These are phyloP conservation scores for Yponomeuta plumbellus DNA, from an alignment of 2,888 invertebrate genomes.

Conservation along the genomic window DNA sequence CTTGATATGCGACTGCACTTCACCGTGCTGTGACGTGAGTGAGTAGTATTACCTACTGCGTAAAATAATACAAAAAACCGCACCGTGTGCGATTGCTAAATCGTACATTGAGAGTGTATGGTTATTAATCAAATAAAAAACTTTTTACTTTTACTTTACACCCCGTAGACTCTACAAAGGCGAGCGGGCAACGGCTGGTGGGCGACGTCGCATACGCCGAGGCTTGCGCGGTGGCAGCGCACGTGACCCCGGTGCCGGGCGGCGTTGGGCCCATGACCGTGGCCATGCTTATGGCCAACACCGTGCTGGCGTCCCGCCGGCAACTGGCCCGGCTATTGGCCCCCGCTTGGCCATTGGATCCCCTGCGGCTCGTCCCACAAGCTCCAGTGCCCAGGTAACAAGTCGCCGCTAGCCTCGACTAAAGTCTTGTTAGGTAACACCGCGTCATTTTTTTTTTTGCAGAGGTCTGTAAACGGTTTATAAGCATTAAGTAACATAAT, in stretches of 20 bases:
- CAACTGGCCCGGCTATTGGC: slow-evolving; percentile 75
- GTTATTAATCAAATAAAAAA: too few relatives aligned
- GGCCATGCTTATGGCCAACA: slow-evolving; percentile 97
- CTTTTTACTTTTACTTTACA: too few relatives aligned
- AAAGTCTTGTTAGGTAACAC: too few relatives aligned
- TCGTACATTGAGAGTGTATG: too few relatives aligned
- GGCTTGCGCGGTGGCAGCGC: slow-evolving; percentile 86
- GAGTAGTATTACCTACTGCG: too few relatives aligned
- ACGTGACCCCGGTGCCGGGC: slow-evolving; percentile 96
- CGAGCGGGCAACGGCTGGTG: slow-evolving; percentile 89
- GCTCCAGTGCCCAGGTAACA: slow-evolving; percentile 90
- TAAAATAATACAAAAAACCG: too few relatives aligned
- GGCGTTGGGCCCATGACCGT: slow-evolving; percentile 99
- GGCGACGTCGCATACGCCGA: slow-evolving; percentile 95
- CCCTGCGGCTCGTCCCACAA: slow-evolving; percentile 79
- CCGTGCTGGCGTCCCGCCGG: slow-evolving; percentile 87
- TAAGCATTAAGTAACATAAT: too few relatives aligned
- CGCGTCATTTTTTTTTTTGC: too few relatives aligned
- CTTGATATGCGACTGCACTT: too few relatives aligned
- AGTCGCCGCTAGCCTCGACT: not conserved
- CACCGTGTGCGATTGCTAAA: too few relatives aligned
- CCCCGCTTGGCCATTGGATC: slow-evolving; percentile 82
- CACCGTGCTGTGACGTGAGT: too few relatives aligned
- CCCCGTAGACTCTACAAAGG: slow-evolving; percentile 82
- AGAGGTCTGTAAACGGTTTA: too few relatives aligned